Evolutionary conservation across 2,888 invertebrate species (phyloP).

Genomic region (Patella depressa): DNA sequence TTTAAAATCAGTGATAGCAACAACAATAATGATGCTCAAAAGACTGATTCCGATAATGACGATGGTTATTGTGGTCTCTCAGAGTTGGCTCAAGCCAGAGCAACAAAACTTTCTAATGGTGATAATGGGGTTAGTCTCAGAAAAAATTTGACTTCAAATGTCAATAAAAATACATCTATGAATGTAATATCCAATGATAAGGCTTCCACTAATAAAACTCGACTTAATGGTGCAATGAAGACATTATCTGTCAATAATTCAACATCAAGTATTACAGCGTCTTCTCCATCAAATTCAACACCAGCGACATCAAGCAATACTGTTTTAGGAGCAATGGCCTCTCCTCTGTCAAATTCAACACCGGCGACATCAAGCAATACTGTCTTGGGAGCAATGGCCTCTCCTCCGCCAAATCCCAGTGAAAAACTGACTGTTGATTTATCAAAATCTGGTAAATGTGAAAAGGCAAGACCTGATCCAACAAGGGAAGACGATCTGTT

Average conservation of each 20-base stretch:
- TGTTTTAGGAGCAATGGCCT: not conserved
- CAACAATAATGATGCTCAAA: not conserved
- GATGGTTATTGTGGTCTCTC: slow-evolving; percentile 28
- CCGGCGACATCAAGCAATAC: not conserved
- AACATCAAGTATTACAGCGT: not conserved
- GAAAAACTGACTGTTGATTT: not conserved
- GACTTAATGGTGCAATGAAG: too few species aligned
- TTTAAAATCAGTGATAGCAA: not conserved
- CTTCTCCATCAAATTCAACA: not conserved
- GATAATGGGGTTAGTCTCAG: not conserved
- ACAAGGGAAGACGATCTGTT: not conserved
- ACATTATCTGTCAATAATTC: not conserved
- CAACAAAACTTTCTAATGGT: too few species aligned
- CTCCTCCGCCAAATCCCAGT: not conserved
- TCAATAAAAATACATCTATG: too few species aligned
- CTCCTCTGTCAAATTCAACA: not conserved
- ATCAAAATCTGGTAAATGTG: not conserved
- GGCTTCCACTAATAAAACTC: too few species aligned
- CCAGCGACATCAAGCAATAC: not conserved
- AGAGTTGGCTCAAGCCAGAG: not conserved
- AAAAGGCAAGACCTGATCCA: not conserved
- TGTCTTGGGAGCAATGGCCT: too few species aligned
- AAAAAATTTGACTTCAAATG: not conserved
- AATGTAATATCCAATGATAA: too few species aligned
- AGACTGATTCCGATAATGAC: slow-evolving; percentile 17